A percentile compares a stretch with the other conserved stretches of the same genome.
phyloP scores from a whole-genome alignment of 2,797 vertebrate genomes.

The Semotilus atromaculatus region DNA sequence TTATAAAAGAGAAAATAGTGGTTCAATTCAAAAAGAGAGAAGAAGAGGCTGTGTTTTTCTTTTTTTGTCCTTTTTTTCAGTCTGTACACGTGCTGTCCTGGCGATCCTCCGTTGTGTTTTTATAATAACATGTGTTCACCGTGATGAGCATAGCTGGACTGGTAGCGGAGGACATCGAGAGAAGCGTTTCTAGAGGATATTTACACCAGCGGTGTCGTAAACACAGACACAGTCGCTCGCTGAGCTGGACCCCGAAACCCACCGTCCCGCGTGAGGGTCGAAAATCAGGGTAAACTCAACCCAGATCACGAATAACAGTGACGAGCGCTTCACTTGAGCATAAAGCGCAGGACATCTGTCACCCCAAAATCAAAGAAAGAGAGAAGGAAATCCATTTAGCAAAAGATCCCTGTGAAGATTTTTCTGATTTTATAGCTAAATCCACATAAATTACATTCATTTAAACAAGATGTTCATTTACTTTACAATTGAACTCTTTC shows the following conservation, averaged over 20 bases:
- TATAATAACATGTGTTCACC: constrained; percentile 58
- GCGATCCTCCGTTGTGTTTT: constrained; percentile 55
- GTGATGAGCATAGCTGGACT: constrained; percentile 61
- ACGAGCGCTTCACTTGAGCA: not conserved
- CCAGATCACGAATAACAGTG: not conserved
- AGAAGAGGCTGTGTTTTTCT: constrained; percentile 66
- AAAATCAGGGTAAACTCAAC: too few species aligned
- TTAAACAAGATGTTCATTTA: not conserved
- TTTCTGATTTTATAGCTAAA: not conserved
- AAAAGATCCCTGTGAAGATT: not conserved
- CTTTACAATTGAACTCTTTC: not conserved
- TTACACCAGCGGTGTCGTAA: not conserved
- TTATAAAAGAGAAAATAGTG: constrained; percentile 76
- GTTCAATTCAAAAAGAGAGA: constrained; percentile 63
- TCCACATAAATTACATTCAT: constrained; percentile 1
- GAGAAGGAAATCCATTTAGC: not conserved
- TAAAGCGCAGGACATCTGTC: not conserved
- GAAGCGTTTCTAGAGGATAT: constrained; percentile 56
- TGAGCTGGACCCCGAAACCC: not conserved
- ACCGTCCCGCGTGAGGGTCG: not conserved
- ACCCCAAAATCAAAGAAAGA: not conserved
- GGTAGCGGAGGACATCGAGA: constrained; percentile 62
- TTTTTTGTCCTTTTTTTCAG: constrained; percentile 44
- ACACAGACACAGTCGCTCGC: not conserved
- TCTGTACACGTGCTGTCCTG: constrained; percentile 56